Conservation (phyloP, 2,888 invertebrate species). For the Neuroscelio doddi region DNA sequence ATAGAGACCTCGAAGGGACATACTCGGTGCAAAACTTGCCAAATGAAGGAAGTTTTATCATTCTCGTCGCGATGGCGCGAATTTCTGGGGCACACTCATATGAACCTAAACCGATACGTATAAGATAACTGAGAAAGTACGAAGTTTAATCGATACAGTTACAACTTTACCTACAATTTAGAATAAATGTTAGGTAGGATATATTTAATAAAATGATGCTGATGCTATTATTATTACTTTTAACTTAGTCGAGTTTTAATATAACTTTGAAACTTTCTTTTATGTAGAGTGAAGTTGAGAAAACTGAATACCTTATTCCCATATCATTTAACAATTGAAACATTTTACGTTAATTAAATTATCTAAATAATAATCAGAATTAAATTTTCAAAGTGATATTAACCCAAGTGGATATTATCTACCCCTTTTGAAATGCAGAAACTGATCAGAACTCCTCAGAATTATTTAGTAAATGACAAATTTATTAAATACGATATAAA, state of each 20-base stretch:
- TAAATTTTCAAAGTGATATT: too few relatives aligned
- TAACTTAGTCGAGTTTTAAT: background rate
- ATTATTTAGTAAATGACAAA: too few relatives aligned
- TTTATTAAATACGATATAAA: too few relatives aligned
- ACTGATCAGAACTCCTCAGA: too few relatives aligned
- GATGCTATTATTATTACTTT: constrained; percentile 6
- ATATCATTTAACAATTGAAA: too few relatives aligned
- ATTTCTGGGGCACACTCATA: constrained; percentile 35
- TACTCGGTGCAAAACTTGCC: constrained; percentile 36
- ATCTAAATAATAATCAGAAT: too few relatives aligned
- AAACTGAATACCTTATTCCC: too few relatives aligned
- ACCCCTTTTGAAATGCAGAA: too few relatives aligned
- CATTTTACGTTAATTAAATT: too few relatives aligned
- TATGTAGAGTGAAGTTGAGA: too few relatives aligned
- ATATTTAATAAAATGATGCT: constrained; percentile 22
- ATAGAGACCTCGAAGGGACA: too few relatives aligned
- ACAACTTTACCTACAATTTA: constrained; percentile 35
- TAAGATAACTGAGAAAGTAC: constrained; percentile 38
- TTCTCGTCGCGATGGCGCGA: constrained; percentile 35
- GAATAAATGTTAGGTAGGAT: constrained; percentile 38
- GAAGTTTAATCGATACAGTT: constrained; percentile 46
- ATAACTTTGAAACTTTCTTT: background rate
- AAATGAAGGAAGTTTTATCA: constrained; percentile 46
- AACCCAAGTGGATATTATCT: too few relatives aligned
- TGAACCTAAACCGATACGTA: constrained; percentile 40